Conservation (phyloP, 2,113 vertebrate genomes). For the Plecotus auritus region DNA sequence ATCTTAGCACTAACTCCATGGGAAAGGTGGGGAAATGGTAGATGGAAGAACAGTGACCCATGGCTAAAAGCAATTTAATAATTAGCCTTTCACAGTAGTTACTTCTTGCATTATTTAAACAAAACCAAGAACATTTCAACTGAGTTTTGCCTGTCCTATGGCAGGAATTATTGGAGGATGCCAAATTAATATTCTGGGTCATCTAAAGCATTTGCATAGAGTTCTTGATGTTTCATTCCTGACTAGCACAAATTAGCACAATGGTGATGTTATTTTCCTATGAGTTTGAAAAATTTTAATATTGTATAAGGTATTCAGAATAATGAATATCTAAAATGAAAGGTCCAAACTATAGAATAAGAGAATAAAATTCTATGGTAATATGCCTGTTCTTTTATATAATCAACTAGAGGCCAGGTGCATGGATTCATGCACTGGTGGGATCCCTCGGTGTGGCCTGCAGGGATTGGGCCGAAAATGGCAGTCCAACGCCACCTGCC, state of each 20-base stretch:
- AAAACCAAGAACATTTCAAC: constrained; percentile 61
- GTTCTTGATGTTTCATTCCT: constrained; percentile 52
- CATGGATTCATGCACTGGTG: too few species aligned
- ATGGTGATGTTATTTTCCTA: constrained; percentile 40
- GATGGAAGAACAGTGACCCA: constrained; percentile 62
- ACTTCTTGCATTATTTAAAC: constrained; percentile 72
- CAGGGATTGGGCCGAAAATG: too few species aligned
- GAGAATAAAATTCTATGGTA: constrained; percentile 10
- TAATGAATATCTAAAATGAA: constrained; percentile 22
- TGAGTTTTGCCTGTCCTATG: constrained; percentile 36
- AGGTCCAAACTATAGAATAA: background rate
- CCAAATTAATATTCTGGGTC: constrained; percentile 50
- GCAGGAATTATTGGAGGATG: constrained; percentile 56
- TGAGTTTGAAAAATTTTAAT: constrained; percentile 48
- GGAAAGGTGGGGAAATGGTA: constrained; percentile 19
- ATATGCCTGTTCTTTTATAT: constrained; percentile 45
- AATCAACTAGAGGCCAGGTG: background rate
- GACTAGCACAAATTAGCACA: constrained; percentile 34
- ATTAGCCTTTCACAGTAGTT: constrained; percentile 63
- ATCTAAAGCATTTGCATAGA: constrained; percentile 39
- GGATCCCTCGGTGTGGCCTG: too few species aligned
- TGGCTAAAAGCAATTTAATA: constrained; percentile 76
- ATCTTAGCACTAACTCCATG: constrained; percentile 50
- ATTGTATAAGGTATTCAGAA: constrained; percentile 31
- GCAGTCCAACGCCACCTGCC: too few species aligned